A percentile compares a stretch with the other conserved stretches of the same genome.
These are phyloP conservation scores for Megaleporinus macrocephalus DNA, from an alignment of 2,113 vertebrate genomes.

Conservation along the genomic window DNA sequence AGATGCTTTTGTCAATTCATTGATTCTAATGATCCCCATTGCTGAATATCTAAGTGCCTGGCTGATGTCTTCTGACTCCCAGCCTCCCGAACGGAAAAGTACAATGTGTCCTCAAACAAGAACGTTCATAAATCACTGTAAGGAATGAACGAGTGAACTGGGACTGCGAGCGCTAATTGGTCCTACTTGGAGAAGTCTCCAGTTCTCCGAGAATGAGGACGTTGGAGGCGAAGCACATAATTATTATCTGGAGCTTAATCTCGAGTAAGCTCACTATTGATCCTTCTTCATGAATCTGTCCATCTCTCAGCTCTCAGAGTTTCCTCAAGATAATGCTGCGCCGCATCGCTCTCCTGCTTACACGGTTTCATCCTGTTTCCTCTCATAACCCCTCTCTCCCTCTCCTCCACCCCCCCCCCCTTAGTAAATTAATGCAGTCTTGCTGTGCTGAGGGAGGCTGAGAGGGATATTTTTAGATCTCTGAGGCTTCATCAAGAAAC, in stretches of 20 bases:
- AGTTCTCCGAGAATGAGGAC: background rate
- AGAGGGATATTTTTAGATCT: slow-evolving; percentile 49
- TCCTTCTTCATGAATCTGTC: slow-evolving; percentile 4
- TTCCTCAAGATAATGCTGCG: slow-evolving; percentile 4
- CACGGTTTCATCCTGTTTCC: background rate
- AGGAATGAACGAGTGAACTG: too few species aligned
- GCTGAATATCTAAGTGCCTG: too few species aligned
- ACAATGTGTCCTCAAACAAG: too few species aligned
- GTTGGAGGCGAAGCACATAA: background rate
- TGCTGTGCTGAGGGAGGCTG: slow-evolving; percentile 32
- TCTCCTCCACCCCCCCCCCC: background rate
- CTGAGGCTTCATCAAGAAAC: slow-evolving; percentile 31
- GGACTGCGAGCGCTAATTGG: too few species aligned
- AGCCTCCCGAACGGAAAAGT: too few species aligned
- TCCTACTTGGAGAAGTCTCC: background rate
- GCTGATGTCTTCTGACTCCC: too few species aligned
- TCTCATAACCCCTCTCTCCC: slow-evolving; percentile 27
- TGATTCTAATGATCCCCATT: too few species aligned
- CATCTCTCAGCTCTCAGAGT: background rate
- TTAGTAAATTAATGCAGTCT: slow-evolving; percentile 43
- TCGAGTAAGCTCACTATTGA: slow-evolving; percentile 16
- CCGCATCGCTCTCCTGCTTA: slow-evolving; percentile 12
- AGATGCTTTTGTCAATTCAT: too few species aligned
- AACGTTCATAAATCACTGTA: too few species aligned
- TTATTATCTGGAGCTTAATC: slow-evolving; percentile 23